These are phyloP conservation scores for Ceriagrion tenellum DNA, from an alignment of 2,888 invertebrate genomes.

Conservation along the genomic window DNA sequence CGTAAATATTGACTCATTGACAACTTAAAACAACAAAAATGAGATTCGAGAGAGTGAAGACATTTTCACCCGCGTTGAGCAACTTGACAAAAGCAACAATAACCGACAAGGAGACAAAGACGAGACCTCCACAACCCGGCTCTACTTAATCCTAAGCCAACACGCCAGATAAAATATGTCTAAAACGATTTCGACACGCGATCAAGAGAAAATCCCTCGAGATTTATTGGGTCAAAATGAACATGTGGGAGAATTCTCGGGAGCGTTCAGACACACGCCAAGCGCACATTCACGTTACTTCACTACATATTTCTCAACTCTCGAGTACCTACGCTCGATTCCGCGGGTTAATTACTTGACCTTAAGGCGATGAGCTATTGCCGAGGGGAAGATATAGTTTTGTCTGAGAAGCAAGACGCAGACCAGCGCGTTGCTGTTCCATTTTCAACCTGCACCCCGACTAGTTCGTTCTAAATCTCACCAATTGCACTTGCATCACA, in stretches of 20 bases:
- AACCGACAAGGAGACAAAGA: neutral
- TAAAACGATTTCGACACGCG: neutral
- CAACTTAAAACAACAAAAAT: too few relatives aligned
- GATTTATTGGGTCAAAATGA: slow-evolving; percentile 12
- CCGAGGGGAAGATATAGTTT: neutral
- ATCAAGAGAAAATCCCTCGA: neutral
- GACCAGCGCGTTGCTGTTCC: neutral
- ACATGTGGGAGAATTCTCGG: neutral
- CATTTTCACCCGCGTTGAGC: neutral
- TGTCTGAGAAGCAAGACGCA: neutral
- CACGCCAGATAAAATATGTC: neutral
- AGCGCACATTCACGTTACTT: neutral
- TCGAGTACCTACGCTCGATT: neutral
- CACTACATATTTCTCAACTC: neutral
- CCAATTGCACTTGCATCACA: neutral
- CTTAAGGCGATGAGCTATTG: neutral
- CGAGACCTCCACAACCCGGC: neutral
- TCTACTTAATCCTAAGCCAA: neutral
- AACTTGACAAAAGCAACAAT: neutral
- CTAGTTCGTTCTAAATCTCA: neutral
- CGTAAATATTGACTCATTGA: too few relatives aligned
- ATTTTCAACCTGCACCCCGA: neutral
- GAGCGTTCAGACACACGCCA: neutral
- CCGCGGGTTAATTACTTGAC: neutral
- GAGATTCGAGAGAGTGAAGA: neutral